These are phyloP conservation scores for Anastatus disparis DNA, from an alignment of 1,140 invertebrate species.

Conservation along the genomic window DNA sequence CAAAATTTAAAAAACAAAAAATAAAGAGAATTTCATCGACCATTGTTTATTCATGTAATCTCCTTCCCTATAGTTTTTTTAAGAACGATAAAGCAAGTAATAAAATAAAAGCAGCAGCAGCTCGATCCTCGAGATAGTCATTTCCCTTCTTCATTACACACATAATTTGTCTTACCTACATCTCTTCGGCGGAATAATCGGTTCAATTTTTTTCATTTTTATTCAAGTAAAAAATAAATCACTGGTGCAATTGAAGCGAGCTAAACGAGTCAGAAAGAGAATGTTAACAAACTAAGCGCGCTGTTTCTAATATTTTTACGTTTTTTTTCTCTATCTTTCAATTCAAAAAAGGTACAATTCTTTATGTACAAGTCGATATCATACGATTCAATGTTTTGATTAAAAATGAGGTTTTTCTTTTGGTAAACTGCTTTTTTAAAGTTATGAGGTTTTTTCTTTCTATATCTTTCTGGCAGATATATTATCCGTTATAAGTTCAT, in stretches of 20 bases:
- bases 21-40: too few species aligned
- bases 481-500: neutral
- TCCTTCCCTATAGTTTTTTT: too few species aligned
- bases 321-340: too few species aligned
- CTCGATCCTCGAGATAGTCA: neutral
- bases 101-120: neutral
- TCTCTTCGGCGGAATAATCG: too few species aligned
- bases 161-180: too few species aligned
- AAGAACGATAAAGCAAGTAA: neutral
- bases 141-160: neutral
- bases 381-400: conserved; percentile 31
- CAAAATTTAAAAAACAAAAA: too few species aligned
- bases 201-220: neutral
- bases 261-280: neutral
- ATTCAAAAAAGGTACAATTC: conserved; percentile 29
- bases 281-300: conserved; percentile 4
- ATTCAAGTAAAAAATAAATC: conserved; percentile 10
- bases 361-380: conserved; percentile 33
- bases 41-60: too few species aligned
- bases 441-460: neutral
- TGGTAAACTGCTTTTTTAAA: neutral
- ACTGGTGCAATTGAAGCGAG: neutral
- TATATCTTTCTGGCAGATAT: neutral
- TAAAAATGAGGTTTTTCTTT: conserved; percentile 17
- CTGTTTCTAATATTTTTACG: conserved; percentile 1